Evolutionary conservation across 1,140 invertebrate species (phyloP).

Genomic region (Gonatopus flavifemur): DNA sequence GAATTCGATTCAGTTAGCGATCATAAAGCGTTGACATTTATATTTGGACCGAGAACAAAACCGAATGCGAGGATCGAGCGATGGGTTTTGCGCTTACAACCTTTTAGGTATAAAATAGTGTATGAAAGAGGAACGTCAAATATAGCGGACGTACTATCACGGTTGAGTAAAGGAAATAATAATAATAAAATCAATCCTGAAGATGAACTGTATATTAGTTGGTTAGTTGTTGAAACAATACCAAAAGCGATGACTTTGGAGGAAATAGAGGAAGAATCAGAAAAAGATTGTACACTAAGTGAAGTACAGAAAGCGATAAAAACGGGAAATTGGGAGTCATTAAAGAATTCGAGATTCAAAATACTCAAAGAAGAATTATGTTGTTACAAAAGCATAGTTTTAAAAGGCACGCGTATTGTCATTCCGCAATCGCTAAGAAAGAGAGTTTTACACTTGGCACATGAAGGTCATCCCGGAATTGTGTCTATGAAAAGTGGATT

Average conservation of each 20-base stretch:
- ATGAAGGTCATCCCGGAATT: too few relatives aligned
- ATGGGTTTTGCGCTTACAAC: conserved; percentile 14
- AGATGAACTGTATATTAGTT: background rate
- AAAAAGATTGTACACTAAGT: background rate
- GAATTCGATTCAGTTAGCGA: conserved; percentile 35
- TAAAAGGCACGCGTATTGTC: too few relatives aligned
- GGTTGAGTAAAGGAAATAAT: conserved; percentile 6
- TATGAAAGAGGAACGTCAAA: conserved; percentile 37
- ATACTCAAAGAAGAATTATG: too few relatives aligned
- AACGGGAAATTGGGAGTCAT: too few relatives aligned
- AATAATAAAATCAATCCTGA: background rate
- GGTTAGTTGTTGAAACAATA: background rate
- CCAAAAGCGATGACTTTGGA: background rate
- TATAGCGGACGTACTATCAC: conserved; percentile 42
- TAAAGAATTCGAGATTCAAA: too few relatives aligned
- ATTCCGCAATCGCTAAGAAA: too few relatives aligned
- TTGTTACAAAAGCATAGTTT: too few relatives aligned
- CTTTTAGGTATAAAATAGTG: conserved; percentile 14
- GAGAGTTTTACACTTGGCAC: too few relatives aligned
- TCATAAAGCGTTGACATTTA: conserved; percentile 37
- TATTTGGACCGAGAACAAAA: conserved; percentile 24
- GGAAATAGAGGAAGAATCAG: background rate
- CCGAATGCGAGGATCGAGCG: conserved; percentile 27
- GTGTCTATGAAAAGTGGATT: too few relatives aligned
- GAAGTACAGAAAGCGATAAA: too few relatives aligned